Base-by-base conservation (phyloP, 2,113 vertebrate species). In the Psilopsiagon aurifrons region DNA sequence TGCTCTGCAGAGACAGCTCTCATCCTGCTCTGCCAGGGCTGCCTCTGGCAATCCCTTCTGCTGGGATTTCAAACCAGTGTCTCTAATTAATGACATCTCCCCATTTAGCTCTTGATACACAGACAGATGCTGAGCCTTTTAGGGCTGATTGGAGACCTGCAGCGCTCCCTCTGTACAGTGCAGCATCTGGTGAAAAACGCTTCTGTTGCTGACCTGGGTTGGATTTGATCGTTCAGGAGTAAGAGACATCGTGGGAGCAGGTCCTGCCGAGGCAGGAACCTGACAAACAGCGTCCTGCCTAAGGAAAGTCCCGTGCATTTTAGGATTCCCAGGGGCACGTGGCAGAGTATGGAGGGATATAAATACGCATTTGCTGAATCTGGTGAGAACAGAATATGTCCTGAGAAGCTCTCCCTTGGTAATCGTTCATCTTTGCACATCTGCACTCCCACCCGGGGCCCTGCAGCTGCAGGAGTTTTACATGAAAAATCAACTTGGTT, bases 11-110 rank as follows among this genome's bases (percentile, higher is more conserved):
- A 2, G 27, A 19, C 84, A 43, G 37, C 3, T 1, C 83, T 76
- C 18, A 0, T 62, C 73, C 88, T 73, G 62, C 88, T 37, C 51
- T 68, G 78, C 39, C 78, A 19, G 41, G 39, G 52, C 57, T 76
- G 78, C 67, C 39, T 22, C 43, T 69, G 75, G 57, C 66, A 37
- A 6, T 57, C 79, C 71, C 70, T 86, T 86, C 88, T 4, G 23
- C 67, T 70, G 71, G n/a, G 75, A 41, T 78, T 59, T 49, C 85
- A 69, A 46, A 3, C 10, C 5, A 64, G 73, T 63, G 57, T 20
- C 77, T 83, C 80, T 96, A 74, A 88, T 94, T 83, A 92, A 88
- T 78, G 90, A 25, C 89, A 69, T 73, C 66, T 95, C 89, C 69
- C 24, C 41, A 6, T 39, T 57, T 84, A 81, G 91, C 81, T 88